Evolutionary conservation across 2,888 invertebrate species (phyloP).

Genomic region (Ormyrus nitidulus): DNA sequence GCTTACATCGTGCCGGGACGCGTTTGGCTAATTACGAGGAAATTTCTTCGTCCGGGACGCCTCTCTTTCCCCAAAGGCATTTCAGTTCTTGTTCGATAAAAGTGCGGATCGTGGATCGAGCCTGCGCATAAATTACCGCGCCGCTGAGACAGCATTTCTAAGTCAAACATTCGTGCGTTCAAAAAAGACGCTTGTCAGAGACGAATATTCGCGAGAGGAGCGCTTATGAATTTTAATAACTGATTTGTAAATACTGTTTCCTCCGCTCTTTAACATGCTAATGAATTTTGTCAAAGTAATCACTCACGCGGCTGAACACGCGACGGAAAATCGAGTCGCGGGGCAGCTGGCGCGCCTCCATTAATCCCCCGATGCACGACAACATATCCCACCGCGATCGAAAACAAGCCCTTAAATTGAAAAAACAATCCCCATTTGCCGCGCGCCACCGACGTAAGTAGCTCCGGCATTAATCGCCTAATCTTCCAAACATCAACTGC

Average conservation of each 20-base stretch:
- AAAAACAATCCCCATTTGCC: not conserved
- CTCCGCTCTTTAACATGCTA: too few species aligned
- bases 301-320: too few species aligned
- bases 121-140: not conserved
- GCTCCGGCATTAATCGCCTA: not conserved
- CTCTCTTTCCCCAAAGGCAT: not conserved
- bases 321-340: too few species aligned
- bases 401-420: slow-evolving; percentile 11
- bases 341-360: too few species aligned
- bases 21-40: not conserved
- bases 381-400: too few species aligned
- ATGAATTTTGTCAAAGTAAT: too few species aligned
- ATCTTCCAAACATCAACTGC: not conserved
- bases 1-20: not conserved
- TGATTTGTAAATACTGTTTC: too few species aligned
- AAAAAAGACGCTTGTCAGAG: too few species aligned
- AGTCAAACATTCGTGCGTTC: not conserved
- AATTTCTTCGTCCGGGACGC: not conserved
- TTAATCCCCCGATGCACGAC: too few species aligned
- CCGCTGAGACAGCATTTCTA: not conserved
- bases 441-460: not conserved
- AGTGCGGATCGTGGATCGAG: not conserved
- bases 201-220: too few species aligned
- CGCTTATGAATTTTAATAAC: too few species aligned
- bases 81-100: not conserved